Base-by-base conservation (phyloP, 2,113 vertebrate genomes). In the Phaethornis superciliosus region DNA sequence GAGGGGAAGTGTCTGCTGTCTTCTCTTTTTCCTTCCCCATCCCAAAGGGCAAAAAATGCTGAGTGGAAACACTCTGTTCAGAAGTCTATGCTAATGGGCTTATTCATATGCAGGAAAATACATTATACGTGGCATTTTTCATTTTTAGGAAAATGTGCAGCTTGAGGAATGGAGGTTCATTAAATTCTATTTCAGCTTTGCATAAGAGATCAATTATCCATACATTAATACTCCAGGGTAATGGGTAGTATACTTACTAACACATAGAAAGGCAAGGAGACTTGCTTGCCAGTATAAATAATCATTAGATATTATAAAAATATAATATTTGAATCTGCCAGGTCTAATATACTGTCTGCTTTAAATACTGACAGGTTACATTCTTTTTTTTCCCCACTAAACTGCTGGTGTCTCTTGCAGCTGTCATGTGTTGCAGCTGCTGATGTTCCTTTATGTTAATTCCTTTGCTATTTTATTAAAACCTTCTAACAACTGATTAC, bases 101-200 rank as follows among this genome's bases (percentile, higher is more conserved):
- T 94, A 89, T 95, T 96, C 83, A 85, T 54, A 89, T 82, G 81
- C 89, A 82, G 63, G 82, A 95, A 89, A 96, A 92, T 80, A 40
- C 49, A 58, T 69, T 74, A 85, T 92, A 59, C 65, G 0, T 89
- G 91, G 70, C 64, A 90, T 95, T 95, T 96, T 93, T 94, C 89
- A 79, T 95, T 82, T 89, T 89, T 79, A 89, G 69, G 75, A 93
- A 90, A 94, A 92, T 77, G 47, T 85, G 82, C 62, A 72, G 90
- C 90, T 92, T 94, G 94, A 94, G 81, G 74, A 94, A 95, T 92
- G 84, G 78, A 47, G 75, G 33, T 87, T 96, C 95, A 94, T 96
- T 96, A 94, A 92, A 87, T 46, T 46, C 75, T 13, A 4, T 89
- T 85, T 85, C 81, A 89, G 84, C 70, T 93, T 87, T 85, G 84